Conservation (phyloP, 2,113 vertebrate species). For the Gobius niger region DNA sequence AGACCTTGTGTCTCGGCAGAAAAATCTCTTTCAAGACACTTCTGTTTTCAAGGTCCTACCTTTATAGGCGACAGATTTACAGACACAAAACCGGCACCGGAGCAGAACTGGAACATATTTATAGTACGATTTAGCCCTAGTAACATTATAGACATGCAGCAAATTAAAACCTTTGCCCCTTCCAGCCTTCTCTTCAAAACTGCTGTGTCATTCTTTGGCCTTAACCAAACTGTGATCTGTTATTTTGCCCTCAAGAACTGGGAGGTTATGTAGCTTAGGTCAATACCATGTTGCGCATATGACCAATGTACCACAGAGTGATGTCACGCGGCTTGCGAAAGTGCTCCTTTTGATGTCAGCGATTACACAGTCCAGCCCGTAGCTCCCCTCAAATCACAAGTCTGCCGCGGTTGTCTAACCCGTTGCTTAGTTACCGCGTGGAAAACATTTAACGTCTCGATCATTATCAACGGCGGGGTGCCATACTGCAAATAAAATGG, state of each 20-base stretch:
- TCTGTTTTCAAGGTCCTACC: constrained; percentile 54
- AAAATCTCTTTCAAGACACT: constrained; percentile 56
- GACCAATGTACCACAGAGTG: constrained; percentile 45
- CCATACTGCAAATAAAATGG: constrained; percentile 12
- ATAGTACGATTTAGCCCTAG: neutral
- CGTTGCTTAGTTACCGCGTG: constrained; percentile 51
- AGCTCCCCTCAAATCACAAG: constrained; percentile 27
- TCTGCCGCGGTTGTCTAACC: constrained; percentile 16
- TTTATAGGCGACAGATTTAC: constrained; percentile 43
- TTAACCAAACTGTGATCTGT: constrained; percentile 41
- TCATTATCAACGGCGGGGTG: constrained; percentile 48
- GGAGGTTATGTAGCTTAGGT: constrained; percentile 61
- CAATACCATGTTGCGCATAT: constrained; percentile 47
- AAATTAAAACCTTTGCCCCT: neutral
- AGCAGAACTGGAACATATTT: constrained; percentile 20
- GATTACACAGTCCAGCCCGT: constrained; percentile 41
- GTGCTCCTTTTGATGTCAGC: constrained; percentile 61
- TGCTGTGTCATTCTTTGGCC: constrained; percentile 36
- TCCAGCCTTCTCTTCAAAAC: neutral
- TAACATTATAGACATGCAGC: neutral
- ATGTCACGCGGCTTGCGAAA: constrained; percentile 69
- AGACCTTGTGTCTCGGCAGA: constrained; percentile 62
- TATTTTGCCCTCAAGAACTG: constrained; percentile 54
- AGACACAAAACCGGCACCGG: constrained; percentile 22
- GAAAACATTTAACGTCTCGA: constrained; percentile 54